Conservation (phyloP, 2,113 vertebrate species). For the Lagenorhynchus albirostris region DNA sequence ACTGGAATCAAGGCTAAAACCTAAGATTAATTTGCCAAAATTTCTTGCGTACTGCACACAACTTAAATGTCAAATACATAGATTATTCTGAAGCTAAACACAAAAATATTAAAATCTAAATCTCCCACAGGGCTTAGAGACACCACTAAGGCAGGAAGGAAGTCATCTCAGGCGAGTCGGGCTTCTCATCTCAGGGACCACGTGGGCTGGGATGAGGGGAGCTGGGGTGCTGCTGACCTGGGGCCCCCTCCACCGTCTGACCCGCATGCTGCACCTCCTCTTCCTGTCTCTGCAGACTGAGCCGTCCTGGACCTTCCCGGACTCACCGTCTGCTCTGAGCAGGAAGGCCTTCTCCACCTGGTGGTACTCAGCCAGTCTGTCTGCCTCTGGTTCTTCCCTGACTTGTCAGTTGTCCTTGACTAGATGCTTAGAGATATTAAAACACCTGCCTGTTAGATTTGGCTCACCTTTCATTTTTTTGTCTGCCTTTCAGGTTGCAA, state of each 20-base stretch:
- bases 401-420: not conserved
- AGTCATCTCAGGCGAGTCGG: not conserved
- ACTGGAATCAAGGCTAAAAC: not conserved
- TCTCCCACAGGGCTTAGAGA: too few relatives aligned
- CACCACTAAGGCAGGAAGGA: not conserved
- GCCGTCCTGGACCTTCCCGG: not conserved
- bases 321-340: not conserved
- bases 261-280: accelerated
- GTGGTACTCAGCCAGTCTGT: not conserved
- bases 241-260: not conserved
- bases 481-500: not conserved
- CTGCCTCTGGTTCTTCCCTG: not conserved
- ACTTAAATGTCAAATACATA: not conserved
- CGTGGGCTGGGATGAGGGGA: not conserved
- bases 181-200: not conserved
- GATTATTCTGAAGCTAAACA: not conserved
- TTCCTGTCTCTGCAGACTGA: not conserved
- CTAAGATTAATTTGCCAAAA: not conserved
- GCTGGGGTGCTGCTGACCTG: not conserved
- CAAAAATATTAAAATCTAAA: not conserved
- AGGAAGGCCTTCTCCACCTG: not conserved
- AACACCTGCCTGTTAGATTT: not conserved
- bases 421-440: not conserved
- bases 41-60: not conserved
- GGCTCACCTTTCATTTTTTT: not conserved